These are phyloP conservation scores for Leptopilina syphax DNA, from an alignment of 2,888 invertebrate species.

Conservation along the genomic window DNA sequence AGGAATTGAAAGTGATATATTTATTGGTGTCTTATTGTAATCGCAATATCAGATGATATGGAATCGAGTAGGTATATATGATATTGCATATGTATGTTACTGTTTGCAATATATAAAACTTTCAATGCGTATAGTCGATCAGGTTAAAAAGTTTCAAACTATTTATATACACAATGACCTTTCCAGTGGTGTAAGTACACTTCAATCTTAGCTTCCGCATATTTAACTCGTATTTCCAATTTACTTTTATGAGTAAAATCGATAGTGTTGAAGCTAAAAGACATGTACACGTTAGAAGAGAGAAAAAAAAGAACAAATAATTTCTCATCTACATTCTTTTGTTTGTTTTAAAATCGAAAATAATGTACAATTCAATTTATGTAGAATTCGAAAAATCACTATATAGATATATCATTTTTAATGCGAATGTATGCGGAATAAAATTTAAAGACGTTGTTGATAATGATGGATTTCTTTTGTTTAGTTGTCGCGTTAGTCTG, in stretches of 20 bases:
- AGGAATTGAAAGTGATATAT: too few species aligned
- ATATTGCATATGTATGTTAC: too few species aligned
- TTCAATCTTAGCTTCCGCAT: slow-evolving; percentile 2
- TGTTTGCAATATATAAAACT: not conserved
- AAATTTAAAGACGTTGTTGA: slow-evolving; percentile 46
- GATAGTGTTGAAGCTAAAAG: not conserved
- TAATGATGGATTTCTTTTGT: slow-evolving; percentile 60
- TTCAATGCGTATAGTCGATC: not conserved
- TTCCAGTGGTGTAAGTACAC: not conserved
- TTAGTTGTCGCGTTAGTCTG: slow-evolving; percentile 65
- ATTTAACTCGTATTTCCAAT: not conserved
- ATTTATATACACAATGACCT: slow-evolving; percentile 3
- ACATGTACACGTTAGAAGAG: not conserved
- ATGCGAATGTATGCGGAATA: slow-evolving; percentile 43
- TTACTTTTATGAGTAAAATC: not conserved
- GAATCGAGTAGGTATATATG: too few species aligned
- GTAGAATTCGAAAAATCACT: too few species aligned
- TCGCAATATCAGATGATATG: too few species aligned
- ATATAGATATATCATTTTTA: not conserved
- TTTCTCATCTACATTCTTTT: not conserved
- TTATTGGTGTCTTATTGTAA: too few species aligned
- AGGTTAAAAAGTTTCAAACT: not conserved
- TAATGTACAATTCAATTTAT: too few species aligned
- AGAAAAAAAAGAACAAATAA: not conserved
- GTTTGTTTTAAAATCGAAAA: too few species aligned